These are phyloP conservation scores for Cryptocheilus praepositus DNA, from an alignment of 2,888 invertebrate species.

Conservation along the genomic window DNA sequence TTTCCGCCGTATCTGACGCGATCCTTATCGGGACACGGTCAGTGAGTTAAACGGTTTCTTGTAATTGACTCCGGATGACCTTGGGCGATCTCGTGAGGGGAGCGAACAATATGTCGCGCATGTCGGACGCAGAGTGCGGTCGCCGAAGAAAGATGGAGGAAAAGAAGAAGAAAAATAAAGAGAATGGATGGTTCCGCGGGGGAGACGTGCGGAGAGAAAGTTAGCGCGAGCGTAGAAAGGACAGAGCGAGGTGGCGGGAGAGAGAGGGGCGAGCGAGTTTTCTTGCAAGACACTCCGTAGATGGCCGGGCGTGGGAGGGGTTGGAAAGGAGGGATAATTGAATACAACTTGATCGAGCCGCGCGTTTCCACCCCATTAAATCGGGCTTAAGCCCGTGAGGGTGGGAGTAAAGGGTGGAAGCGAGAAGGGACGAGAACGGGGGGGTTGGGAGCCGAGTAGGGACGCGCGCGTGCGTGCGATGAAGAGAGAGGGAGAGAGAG, in stretches of 20 bases:
- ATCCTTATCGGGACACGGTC: not conserved
- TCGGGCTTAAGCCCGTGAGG: conserved; percentile 71
- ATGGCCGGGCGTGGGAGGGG: conserved; percentile 44
- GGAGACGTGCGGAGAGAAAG: not conserved
- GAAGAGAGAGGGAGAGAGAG: conserved; percentile 25
- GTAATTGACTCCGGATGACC: not conserved
- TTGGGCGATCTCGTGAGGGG: not conserved
- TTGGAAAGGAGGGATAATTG: conserved; percentile 71
- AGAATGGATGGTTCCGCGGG: conserved; percentile 9
- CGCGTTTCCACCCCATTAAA: conserved; percentile 75
- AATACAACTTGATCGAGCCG: conserved; percentile 75
- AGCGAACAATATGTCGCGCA: conserved; percentile 2
- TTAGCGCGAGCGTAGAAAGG: conserved; percentile 17
- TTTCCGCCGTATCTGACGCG: too few species aligned
- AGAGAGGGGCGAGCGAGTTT: conserved; percentile 35
- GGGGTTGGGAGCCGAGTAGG: conserved; percentile 25
- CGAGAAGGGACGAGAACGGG: conserved; percentile 31
- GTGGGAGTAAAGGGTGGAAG: conserved; percentile 31
- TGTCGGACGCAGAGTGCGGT: conserved; percentile 4
- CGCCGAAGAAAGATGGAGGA: not conserved
- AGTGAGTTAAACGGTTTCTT: not conserved
- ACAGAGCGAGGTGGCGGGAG: conserved; percentile 13
- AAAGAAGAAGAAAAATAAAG: not conserved
- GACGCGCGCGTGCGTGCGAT: conserved; percentile 16
- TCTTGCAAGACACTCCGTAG: conserved; percentile 54